phyloP scores from a whole-genome alignment of 2,797 vertebrate species.

The Myotis pilosus region DNA sequence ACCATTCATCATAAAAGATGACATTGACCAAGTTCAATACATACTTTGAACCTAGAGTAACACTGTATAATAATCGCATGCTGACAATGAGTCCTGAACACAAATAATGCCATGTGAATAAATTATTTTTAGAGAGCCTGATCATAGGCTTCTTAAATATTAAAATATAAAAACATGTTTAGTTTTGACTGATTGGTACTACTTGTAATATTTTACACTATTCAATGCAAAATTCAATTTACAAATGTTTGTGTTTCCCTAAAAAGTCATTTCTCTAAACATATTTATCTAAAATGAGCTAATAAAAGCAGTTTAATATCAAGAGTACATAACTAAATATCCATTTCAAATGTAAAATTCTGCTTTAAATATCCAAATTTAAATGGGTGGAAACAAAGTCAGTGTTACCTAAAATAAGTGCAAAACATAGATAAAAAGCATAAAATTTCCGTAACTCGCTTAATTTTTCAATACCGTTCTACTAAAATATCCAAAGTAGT shows the following conservation, averaged over 20 bases:
- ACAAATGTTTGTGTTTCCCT: not conserved
- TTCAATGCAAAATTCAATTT: conserved; percentile 4
- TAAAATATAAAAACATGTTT: conserved; percentile 37
- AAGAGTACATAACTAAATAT: conserved; percentile 7
- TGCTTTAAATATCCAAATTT: conserved; percentile 56
- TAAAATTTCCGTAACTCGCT: not conserved
- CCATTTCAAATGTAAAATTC: conserved; percentile 44
- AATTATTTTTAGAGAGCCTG: not conserved
- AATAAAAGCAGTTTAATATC: conserved; percentile 18
- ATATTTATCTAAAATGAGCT: not conserved
- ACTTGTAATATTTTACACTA: not conserved
- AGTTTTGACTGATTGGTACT: not conserved
- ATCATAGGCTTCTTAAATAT: not conserved
- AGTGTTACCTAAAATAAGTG: conserved; percentile 51
- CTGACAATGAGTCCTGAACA: conserved; percentile 18
- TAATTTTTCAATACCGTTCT: conserved; percentile 41
- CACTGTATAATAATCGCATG: not conserved
- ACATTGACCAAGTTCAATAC: not conserved
- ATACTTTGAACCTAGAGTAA: not conserved
- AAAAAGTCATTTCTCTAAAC: not conserved
- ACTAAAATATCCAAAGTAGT: conserved; percentile 61
- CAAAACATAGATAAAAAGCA: conserved; percentile 50
- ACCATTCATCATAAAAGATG: not conserved
- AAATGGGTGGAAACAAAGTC: conserved; percentile 46
- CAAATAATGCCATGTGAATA: not conserved